Base-by-base conservation (phyloP, 2,888 invertebrate species). In the Agonopterix alstromeriana region DNA sequence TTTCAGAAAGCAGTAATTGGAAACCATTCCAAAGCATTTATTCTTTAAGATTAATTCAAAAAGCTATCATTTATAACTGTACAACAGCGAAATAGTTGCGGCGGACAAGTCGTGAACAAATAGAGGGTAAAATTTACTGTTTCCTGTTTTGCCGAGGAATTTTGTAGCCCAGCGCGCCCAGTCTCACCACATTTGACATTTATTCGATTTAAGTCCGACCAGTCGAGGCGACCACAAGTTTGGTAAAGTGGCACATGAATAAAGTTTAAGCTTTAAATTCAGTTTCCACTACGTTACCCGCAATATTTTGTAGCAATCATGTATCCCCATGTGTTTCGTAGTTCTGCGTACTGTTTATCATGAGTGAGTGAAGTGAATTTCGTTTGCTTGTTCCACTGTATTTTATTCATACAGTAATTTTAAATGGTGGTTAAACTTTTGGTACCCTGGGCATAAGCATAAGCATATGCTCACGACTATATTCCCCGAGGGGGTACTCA, bases 131-230 rank as follows among this genome's bases (percentile, higher is more conserved):
- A 76, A 77, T 76, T 71, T 70, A 74, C 64, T 67, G 69, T 70
- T 73, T 66, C 70, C 70, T 61, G 66, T 65, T 63, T 67, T 61
- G 56, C 54, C 49, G 45, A 51, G 48, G 46, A 49, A 49, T 40
- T 54, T 47, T 51, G 45, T 42, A 45, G 53, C 50, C 49, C 53
- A 50, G 54, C 45, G 36, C 46, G 11, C 38, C 44, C 43, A 46
- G 46, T 51, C 47, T 51, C 61, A 62, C 74, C 73, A 67, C 74
- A 72, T 77, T 70, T 81, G 81, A 83, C 81, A 72, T 78, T 81
- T 74, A 84, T 83, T 83, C 77, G 74, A 80, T 82, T 82, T 77
- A 74, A 77, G 75, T 69, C 73, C 69, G 53, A 57, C 65, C 54
- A 27, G 27, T 14, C 27, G 27, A 5, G 14, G 14, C 27, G 27